These are phyloP conservation scores for Erannis defoliaria DNA, from an alignment of 2,888 invertebrate genomes.

Conservation along the genomic window DNA sequence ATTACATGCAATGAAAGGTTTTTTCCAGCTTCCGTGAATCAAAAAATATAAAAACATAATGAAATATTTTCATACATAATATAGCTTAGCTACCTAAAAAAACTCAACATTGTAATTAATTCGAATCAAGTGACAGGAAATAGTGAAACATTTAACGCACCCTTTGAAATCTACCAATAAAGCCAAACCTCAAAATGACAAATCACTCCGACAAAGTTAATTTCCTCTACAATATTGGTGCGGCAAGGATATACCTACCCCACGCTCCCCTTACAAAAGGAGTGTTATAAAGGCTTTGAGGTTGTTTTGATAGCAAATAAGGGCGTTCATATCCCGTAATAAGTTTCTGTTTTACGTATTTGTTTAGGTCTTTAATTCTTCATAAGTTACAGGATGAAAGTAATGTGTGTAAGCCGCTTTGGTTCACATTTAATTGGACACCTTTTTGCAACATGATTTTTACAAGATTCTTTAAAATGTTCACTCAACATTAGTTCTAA, in stretches of 20 bases:
- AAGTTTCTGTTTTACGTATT: slow-evolving; percentile 43
- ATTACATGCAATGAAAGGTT: too few species aligned
- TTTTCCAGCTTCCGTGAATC: too few species aligned
- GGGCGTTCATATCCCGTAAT: slow-evolving; percentile 42
- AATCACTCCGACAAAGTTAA: slow-evolving; percentile 23
- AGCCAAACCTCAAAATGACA: slow-evolving; percentile 13
- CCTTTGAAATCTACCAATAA: slow-evolving; percentile 16
- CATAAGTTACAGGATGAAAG: slow-evolving; percentile 13
- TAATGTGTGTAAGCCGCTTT: slow-evolving; percentile 19
- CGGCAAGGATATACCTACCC: slow-evolving; percentile 22
- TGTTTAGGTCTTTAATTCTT: slow-evolving; percentile 42
- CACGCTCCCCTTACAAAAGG: slow-evolving; percentile 29
- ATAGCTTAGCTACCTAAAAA: too few species aligned
- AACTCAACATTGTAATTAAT: not conserved
- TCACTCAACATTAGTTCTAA: too few species aligned
- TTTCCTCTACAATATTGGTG: slow-evolving; percentile 22
- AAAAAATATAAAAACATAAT: too few species aligned
- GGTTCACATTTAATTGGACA: slow-evolving; percentile 4
- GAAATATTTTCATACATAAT: too few species aligned
- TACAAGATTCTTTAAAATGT: too few species aligned
- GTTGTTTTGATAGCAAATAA: slow-evolving; percentile 44
- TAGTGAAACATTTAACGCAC: slow-evolving; percentile 1
- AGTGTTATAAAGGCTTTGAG: slow-evolving; percentile 40
- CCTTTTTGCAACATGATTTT: too few species aligned
- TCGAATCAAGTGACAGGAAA: slow-evolving; percentile 13